These are phyloP conservation scores for Eristalinus aeneus DNA, from an alignment of 2,888 invertebrate genomes.

Conservation along the genomic window DNA sequence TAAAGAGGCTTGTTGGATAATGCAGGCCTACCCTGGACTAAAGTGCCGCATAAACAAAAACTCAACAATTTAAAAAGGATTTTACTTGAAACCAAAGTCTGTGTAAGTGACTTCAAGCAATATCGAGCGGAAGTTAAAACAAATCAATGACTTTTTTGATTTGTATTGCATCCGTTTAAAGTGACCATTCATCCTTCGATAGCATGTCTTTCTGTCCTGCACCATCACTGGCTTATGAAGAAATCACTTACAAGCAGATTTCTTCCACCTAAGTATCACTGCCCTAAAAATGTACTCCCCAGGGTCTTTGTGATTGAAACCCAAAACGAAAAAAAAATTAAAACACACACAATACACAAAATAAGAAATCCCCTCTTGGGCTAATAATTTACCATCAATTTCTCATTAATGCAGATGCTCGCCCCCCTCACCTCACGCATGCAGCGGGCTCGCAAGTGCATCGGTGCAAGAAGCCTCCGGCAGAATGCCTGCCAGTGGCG, in stretches of 20 bases:
- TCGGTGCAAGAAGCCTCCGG: background rate
- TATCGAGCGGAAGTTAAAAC: background rate
- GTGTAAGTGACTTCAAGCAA: no score
- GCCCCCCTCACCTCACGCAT: background rate
- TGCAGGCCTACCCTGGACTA: no score
- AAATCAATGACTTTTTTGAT: background rate
- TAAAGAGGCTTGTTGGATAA: no score
- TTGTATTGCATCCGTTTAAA: background rate
- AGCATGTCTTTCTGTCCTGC: background rate
- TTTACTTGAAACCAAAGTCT: no score
- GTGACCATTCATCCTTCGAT: background rate
- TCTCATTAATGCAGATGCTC: background rate
- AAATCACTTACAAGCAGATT: background rate
- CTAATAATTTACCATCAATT: constrained; percentile 28
- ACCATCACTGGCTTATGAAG: background rate
- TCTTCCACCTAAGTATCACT: background rate
- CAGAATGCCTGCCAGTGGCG: background rate
- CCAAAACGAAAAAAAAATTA: background rate
- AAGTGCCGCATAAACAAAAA: no score
- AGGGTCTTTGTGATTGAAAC: constrained; percentile 14
- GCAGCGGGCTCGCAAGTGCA: background rate
- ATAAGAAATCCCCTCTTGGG: constrained; percentile 1
- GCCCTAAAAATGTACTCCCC: constrained; percentile 1
- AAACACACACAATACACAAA: background rate
- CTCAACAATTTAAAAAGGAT: no score